Evolutionary conservation across 2,113 vertebrate species (phyloP), one percentile per base, ranked within the genome.

Genomic region (Prinia subflava): DNA sequence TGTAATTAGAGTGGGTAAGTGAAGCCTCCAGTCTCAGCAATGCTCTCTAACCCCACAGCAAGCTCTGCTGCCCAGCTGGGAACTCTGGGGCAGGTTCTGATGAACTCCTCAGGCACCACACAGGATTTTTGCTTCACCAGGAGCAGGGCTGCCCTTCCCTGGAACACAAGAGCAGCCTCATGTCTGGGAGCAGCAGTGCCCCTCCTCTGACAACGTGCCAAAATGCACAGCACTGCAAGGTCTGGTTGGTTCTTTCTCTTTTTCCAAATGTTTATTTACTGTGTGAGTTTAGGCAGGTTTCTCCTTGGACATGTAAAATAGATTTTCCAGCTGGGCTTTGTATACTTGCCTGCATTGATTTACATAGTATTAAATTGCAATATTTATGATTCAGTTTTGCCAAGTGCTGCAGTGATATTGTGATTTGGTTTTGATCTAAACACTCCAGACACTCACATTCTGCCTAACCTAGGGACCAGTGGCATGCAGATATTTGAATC

Each of bases 1-100:
- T 75, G 49, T 71, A 87, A 92, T 96, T 87, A 93, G 85, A 62
- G 49, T 68, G 89, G 76, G 52, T 90, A 92, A 90, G 85, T 35
- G 82, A 79, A 90, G 85, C 67, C 71, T 95, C 56, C 39, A 83
- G 75, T 78, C 64, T 75, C 75, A 73, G 83, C 52, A 56, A 6
- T 28, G 85, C 64, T 92, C 71, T 94, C 78, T 86, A 90, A 64
- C 68, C 71, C 50, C 56, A 10, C 41, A 90, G 85, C 1, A 4
- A 68, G 78, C 41, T 68, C 67, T 88, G 89, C 79, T 90, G 85
- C 79, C 87, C 80, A 84, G 19, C 75, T 90, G 82, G 42, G 56
- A 80, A 35, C 1, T 3, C 74, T 21, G 63, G 62, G 75, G 35
- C 27, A 71, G 81, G 41, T 52, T 77, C 44, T 37, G n/a, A 55